Percentiles rank a stretch among this genome's conserved stretches.
Conservation (phyloP, 1,140 invertebrate genomes). For the Brevipalpus yothersi region DNA sequence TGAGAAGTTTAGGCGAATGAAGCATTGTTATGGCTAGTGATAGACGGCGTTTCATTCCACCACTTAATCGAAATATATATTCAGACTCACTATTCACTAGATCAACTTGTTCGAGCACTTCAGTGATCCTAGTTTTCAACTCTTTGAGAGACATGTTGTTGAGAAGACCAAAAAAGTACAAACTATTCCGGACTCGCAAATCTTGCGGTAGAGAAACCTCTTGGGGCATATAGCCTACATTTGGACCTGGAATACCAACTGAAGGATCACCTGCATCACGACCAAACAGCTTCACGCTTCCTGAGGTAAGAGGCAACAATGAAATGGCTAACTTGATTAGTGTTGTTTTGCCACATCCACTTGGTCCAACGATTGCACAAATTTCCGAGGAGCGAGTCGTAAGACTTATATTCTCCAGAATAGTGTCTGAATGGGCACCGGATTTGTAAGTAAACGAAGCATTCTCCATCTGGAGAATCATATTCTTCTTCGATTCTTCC, state of each 20-base stretch:
- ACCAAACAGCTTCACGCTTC: not conserved
- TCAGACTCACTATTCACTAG: constrained; percentile 36
- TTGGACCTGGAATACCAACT: constrained; percentile 9
- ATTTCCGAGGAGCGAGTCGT: no score
- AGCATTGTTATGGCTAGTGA: constrained; percentile 74
- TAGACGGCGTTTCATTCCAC: constrained; percentile 69
- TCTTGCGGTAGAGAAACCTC: constrained; percentile 74
- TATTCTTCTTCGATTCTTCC: no score
- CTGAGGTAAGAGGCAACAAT: no score
- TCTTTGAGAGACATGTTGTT: constrained; percentile 42
- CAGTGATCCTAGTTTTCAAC: constrained; percentile 38
- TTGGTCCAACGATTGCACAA: no score
- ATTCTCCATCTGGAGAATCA: no score
- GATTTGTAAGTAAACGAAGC: no score
- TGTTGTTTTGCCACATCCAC: no score
- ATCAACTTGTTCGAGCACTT: constrained; percentile 66
- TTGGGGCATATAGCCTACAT: constrained; percentile 14
- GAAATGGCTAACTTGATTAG: no score
- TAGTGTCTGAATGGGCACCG: no score
- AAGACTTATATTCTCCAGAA: no score
- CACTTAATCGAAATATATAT: constrained; percentile 28
- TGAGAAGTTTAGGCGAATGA: constrained; percentile 75
- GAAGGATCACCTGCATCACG: not conserved
- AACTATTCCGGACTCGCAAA: constrained; percentile 75
- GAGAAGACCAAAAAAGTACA: constrained; percentile 84